Conservation (phyloP, 35 echinoderm and acorn worm species). For the Ptychodera flava region DNA sequence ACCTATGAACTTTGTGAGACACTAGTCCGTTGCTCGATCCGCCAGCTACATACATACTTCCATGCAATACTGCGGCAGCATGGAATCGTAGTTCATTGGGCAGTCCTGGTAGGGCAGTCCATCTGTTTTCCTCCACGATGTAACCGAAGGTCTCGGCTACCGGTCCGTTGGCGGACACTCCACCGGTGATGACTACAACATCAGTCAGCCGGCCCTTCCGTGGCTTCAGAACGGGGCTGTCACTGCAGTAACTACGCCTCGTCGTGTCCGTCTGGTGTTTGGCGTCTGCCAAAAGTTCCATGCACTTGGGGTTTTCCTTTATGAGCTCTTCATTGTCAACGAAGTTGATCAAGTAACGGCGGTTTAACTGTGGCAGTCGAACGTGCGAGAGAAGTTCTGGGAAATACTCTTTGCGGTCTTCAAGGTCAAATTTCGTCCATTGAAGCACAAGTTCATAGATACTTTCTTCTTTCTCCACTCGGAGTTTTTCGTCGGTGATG, state of each 20-base stretch:
- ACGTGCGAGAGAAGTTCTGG: constrained; percentile 69
- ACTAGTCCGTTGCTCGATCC: constrained; percentile 77
- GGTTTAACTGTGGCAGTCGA: constrained; percentile 68
- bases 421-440: constrained; percentile 75
- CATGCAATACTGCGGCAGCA: constrained; percentile 80
- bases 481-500: constrained; percentile 89
- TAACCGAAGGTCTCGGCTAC: constrained; percentile 79
- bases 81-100: constrained; percentile 93
- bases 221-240: constrained; percentile 94
- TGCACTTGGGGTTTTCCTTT: constrained; percentile 59
- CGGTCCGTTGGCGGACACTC: constrained; percentile 82
- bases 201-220: constrained; percentile 91
- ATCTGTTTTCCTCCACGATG: constrained; percentile 87
- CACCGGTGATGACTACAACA: constrained; percentile 93
- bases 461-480: constrained; percentile 94
- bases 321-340: constrained; percentile 92
- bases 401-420: constrained; percentile 39
- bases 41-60: constrained; percentile 86
- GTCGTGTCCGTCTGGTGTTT: constrained; percentile 93
- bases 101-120: constrained; percentile 80
- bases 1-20: constrained; percentile 76
- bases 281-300: constrained; percentile 66
- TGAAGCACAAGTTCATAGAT: constrained; percentile 82
- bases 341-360: constrained; percentile 67
- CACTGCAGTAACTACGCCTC: constrained; percentile 89